These are phyloP conservation scores for Hipparchia semele DNA, from an alignment of 2,888 invertebrate species.

Conservation along the genomic window DNA sequence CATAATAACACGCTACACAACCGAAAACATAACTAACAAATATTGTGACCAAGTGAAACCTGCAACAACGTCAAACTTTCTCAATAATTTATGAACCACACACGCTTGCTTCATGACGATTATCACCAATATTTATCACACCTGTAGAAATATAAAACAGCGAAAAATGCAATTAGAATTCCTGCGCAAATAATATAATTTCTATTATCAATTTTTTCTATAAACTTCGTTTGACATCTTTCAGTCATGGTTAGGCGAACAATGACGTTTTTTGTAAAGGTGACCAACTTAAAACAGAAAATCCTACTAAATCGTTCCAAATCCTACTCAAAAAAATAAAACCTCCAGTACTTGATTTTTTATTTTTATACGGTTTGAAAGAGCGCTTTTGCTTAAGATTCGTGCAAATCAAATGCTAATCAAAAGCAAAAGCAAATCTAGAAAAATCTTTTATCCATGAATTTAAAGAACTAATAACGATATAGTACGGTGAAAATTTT, in stretches of 20 bases:
- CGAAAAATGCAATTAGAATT: slow-evolving; percentile 63
- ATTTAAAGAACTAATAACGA: too few species aligned
- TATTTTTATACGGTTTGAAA: too few species aligned
- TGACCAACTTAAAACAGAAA: slow-evolving; percentile 17
- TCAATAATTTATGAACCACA: slow-evolving; percentile 10
- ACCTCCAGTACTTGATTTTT: too few species aligned
- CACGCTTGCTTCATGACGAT: neutral
- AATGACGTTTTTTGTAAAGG: slow-evolving; percentile 54
- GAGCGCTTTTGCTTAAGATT: too few species aligned
- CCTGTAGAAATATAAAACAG: slow-evolving; percentile 75
- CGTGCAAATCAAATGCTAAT: too few species aligned
- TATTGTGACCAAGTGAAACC: slow-evolving; percentile 75
- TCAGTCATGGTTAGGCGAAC: slow-evolving; percentile 77
- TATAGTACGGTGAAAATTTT: too few species aligned
- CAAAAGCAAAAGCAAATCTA: too few species aligned
- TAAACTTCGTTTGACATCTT: slow-evolving; percentile 78
- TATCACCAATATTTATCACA: slow-evolving; percentile 42
- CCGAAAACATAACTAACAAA: slow-evolving; percentile 76
- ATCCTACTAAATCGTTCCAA: neutral
- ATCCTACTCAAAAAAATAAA: neutral
- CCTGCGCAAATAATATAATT: slow-evolving; percentile 76
- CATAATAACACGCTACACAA: slow-evolving; percentile 79
- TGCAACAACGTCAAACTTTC: slow-evolving; percentile 56
- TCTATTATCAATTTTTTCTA: slow-evolving; percentile 74
- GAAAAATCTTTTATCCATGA: too few species aligned